Conservation (phyloP, 2,113 vertebrate genomes). For the Marmota monax region DNA sequence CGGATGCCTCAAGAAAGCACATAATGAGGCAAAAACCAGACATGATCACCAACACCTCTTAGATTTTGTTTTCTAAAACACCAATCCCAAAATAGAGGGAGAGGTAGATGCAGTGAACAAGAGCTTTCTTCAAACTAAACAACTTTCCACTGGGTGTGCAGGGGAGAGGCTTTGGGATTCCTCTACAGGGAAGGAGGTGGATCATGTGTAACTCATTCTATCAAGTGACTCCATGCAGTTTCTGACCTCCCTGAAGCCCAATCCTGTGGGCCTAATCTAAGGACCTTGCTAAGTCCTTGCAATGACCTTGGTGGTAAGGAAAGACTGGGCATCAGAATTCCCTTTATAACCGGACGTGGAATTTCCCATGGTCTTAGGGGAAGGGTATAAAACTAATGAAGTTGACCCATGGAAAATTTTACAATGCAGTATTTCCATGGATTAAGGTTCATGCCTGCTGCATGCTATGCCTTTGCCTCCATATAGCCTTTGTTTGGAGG, state of each 20-base stretch:
- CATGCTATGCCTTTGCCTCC: no score
- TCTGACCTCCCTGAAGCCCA: not conserved
- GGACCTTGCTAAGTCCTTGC: not conserved
- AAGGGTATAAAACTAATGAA: no score
- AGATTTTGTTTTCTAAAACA: not conserved
- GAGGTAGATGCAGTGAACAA: not conserved
- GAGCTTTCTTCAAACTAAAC: not conserved
- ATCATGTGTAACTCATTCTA: not conserved
- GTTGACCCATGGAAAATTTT: no score
- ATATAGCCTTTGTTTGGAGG: no score
- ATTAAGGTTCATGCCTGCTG: no score
- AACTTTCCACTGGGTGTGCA: not conserved
- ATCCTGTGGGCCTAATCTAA: not conserved
- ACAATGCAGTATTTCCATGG: no score
- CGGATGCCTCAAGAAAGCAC: not conserved
- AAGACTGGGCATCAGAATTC: no score
- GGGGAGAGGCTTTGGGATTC: not conserved
- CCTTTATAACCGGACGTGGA: no score
- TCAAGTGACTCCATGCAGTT: not conserved
- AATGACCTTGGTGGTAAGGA: not conserved
- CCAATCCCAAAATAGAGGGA: not conserved
- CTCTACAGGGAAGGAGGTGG: not conserved
- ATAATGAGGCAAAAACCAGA: not conserved
- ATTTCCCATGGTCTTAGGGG: no score
- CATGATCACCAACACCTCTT: not conserved